Evolutionary conservation across 2,888 invertebrate species (phyloP), one percentile per base, ranked within the genome.

Genomic region (Lottia scabra): DNA sequence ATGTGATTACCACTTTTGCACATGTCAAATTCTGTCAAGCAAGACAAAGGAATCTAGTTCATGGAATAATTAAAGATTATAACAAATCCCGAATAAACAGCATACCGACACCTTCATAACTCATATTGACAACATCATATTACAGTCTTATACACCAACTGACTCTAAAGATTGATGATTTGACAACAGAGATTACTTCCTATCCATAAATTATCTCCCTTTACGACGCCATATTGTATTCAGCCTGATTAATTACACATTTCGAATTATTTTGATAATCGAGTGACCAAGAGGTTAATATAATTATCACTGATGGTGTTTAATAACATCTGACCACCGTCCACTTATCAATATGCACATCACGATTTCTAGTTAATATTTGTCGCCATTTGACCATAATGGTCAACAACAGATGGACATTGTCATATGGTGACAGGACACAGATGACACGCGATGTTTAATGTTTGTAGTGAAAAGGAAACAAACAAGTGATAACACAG

Each of bases 381-480:
- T 56, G 19, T 56, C 56, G 56, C 23, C 13, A 13, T 23, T 56
- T 56, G 56, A 23, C 56, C 19, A 23, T 56, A 56, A 56, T 56
- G 56, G 56, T 56, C 56, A 56, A 56, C 56, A 56, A 56, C 56
- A 56, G 56, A 56, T 56, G 56, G 56, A 56, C 56, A 56, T 56
- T 56, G 56, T 56, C 56, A 23, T 56, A 19, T 56, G 23, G 19
- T 56, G 56, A 56, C 19, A 23, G 56, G 56, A 23, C 56, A 19
- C 56, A 56, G 56, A 56, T 56, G 56, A 56, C 23, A 10, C 56
- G 56, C 23, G 56, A 56, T 56, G 56, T 56, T 56, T 56, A 56
- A 23, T 23, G 56, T 56, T 56, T 56, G 56, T 56, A 10, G 19
- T 56, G 19, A 23, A 56, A 56, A 56, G 10, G 56, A 56, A 56